A percentile compares a stretch with the other conserved stretches of the same genome.
These are phyloP conservation scores for Drosophila emarginata DNA, from an alignment of 2,888 invertebrate genomes.

Conservation along the genomic window DNA sequence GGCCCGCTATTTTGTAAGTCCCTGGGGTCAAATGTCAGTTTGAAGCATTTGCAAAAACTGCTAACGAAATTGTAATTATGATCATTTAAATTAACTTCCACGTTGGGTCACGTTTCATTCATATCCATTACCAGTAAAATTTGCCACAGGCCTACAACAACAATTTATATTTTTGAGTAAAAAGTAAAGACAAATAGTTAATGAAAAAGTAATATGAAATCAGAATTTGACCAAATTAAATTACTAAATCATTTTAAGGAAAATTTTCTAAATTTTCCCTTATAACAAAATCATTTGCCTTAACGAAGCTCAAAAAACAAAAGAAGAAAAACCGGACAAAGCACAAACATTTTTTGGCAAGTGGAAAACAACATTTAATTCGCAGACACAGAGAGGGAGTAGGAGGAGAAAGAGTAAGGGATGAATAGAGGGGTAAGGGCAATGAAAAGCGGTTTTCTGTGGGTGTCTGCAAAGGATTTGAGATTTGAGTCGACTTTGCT, in stretches of 20 bases:
- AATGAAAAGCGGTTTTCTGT: not conserved
- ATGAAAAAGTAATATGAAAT: not conserved
- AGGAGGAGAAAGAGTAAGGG: not conserved
- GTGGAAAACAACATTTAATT: conserved; percentile 57
- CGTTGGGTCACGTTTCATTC: not conserved
- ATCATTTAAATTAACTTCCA: not conserved
- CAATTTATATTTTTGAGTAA: not conserved
- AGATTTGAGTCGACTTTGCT: conserved; percentile 37
- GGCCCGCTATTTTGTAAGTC: conserved; percentile 7
- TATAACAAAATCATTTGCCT: conserved; percentile 22
- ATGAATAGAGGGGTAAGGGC: not conserved
- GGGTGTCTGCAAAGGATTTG: conserved; percentile 45
- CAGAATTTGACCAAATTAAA: not conserved
- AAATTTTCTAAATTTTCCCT: not conserved
- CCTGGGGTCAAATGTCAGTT: conserved; percentile 1
- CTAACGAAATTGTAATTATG: not conserved
- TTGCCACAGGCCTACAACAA: not conserved
- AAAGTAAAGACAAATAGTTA: not conserved
- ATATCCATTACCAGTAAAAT: not conserved
- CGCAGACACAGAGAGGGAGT: conserved; percentile 25
- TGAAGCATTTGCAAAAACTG: not conserved
- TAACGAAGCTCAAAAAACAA: conserved; percentile 21
- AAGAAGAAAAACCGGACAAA: conserved; percentile 27
- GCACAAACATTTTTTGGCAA: conserved; percentile 43
- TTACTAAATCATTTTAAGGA: not conserved